phyloP scores from a whole-genome alignment of 2,797 vertebrate genomes.

The Crypturellus tataupa region DNA sequence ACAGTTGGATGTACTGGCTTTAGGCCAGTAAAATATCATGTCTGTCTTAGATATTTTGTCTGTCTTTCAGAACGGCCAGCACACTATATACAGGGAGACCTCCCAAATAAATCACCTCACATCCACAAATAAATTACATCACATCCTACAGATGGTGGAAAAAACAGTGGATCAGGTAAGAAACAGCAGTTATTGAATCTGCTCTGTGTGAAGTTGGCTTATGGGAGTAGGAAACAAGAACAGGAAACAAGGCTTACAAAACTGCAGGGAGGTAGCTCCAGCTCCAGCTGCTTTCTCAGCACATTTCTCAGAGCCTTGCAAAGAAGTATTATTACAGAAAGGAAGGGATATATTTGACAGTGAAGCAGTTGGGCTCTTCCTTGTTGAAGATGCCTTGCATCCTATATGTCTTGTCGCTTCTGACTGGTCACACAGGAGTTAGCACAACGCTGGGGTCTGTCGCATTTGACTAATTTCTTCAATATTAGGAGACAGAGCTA shows the following conservation, averaged over 20 bases:
- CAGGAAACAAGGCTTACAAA: not conserved
- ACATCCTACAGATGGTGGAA: not conserved
- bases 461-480: not conserved
- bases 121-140: not conserved
- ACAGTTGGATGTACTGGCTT: not conserved
- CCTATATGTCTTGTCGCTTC: not conserved
- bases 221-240: not conserved
- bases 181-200: not conserved
- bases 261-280: not conserved
- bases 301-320: not conserved
- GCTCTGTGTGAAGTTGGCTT: not conserved
- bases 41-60: not conserved
- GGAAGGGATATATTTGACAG: not conserved
- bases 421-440: not conserved
- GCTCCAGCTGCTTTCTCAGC: not conserved
- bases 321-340: not conserved
- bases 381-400: not conserved
- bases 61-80: not conserved
- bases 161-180: constrained; percentile 51
- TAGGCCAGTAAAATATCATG: not conserved
- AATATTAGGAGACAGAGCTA: not conserved
- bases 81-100: rapidly evolving
- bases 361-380: not conserved
- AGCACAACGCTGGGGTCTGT: not conserved
- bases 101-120: not conserved